Percentiles rank a stretch among this genome's conserved stretches.
phyloP scores from a whole-genome alignment of 2,797 vertebrate genomes.

The Eutrigla gurnardus region DNA sequence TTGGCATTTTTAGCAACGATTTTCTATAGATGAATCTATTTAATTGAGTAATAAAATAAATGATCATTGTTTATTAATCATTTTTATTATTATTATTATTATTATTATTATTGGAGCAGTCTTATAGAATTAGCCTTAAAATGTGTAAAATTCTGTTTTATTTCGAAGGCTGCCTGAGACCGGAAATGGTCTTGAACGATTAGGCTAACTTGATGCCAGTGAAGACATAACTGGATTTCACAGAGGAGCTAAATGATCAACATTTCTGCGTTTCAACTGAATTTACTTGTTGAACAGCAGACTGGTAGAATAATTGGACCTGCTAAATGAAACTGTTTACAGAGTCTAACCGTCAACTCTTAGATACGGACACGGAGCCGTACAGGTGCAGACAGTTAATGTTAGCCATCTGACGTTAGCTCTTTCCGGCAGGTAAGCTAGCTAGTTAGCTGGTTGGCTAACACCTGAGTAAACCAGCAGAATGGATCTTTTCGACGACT shows the following conservation, averaged over 20 bases:
- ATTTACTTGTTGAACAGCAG: accelerated
- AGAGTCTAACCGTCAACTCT: background rate
- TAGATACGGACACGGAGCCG: background rate
- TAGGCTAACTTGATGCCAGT: background rate
- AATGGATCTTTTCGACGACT: slow-evolving; percentile 81
- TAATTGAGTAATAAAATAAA: too few species aligned
- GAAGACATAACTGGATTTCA: too few species aligned
- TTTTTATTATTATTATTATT: too few species aligned
- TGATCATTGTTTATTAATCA: too few species aligned
- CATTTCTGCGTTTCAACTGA: background rate
- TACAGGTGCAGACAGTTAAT: background rate
- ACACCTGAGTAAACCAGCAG: slow-evolving; percentile 3
- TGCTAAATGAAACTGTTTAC: background rate
- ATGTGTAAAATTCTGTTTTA: background rate
- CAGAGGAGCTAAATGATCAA: accelerated
- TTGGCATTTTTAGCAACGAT: too few species aligned
- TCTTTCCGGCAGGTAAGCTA: background rate
- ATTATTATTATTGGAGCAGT: too few species aligned
- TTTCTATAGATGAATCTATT: too few species aligned
- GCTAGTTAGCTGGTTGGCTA: slow-evolving; percentile 34
- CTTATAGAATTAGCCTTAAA: too few species aligned
- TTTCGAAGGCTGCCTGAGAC: slow-evolving; percentile 10
- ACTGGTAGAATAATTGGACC: accelerated
- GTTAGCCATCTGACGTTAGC: slow-evolving; percentile 4
- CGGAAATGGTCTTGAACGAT: background rate